phyloP scores from a whole-genome alignment of 2,113 vertebrate species.

The Montifringilla adamsi region DNA sequence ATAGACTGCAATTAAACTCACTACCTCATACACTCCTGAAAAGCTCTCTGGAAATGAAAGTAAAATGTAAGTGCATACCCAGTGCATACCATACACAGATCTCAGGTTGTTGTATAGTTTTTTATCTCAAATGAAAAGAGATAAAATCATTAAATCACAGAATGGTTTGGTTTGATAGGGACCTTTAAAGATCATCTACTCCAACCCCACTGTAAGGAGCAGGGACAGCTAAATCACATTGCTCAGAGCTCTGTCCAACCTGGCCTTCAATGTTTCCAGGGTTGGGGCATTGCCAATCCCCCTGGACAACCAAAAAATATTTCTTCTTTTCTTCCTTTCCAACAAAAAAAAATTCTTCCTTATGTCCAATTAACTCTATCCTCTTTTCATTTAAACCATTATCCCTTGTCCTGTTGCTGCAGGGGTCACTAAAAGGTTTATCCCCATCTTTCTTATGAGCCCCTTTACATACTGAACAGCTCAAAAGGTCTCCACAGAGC shows the following conservation, averaged over 20 bases:
- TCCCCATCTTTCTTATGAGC: neutral
- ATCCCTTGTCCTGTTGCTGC: neutral
- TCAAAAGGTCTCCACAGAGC: neutral
- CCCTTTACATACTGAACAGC: neutral
- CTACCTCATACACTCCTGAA: neutral
- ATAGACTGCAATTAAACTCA: neutral
- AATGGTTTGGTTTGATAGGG: neutral
- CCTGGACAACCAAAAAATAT: neutral
- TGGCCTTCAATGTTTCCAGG: neutral
- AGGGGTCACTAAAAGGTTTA: neutral
- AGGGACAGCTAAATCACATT: neutral
- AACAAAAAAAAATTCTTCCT: neutral
- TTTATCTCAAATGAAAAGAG: neutral
- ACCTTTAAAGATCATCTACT: neutral
- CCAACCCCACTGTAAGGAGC: neutral
- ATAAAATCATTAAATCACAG: neutral
- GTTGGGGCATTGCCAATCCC: accelerated
- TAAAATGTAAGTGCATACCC: neutral
- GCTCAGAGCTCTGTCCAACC: accelerated
- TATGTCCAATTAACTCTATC: neutral
- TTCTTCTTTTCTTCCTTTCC: neutral
- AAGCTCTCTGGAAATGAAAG: neutral
- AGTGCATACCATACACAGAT: neutral
- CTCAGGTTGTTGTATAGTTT: neutral
- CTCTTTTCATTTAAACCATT: neutral